Conservation (phyloP, 2,113 vertebrate species). For the Vombatus ursinus region DNA sequence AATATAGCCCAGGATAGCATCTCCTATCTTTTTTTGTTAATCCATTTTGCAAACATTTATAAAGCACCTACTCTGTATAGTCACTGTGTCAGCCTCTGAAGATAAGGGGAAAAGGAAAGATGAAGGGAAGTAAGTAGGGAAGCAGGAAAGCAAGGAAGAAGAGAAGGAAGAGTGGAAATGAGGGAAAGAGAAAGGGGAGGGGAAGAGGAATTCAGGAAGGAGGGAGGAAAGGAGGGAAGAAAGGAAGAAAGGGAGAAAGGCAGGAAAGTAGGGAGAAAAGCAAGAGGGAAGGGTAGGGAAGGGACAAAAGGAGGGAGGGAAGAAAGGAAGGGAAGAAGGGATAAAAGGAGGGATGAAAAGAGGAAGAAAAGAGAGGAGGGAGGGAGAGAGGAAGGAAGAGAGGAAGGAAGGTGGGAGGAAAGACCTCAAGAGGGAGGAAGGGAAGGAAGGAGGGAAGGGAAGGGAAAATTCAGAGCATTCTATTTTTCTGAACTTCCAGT, state of each 20-base stretch:
- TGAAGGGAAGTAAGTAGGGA: no score
- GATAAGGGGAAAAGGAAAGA: not conserved
- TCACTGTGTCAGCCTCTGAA: not conserved
- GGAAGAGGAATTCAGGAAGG: no score
- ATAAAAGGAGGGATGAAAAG: fast-evolving
- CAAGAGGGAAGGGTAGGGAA: not conserved
- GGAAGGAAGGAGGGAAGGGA: not conserved
- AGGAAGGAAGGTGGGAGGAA: not conserved
- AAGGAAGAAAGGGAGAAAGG: no score
- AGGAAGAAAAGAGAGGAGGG: not conserved
- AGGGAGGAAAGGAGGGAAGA: no score
- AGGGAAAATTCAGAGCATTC: not conserved
- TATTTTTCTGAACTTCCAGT: not conserved
- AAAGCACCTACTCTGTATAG: not conserved
- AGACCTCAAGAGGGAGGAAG: not conserved
- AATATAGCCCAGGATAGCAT: not conserved
- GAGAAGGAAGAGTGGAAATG: no score
- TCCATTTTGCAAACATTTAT: not conserved
- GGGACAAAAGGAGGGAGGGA: no score
- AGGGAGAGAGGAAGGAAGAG: not conserved
- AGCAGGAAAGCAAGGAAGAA: no score
- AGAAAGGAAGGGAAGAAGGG: no score
- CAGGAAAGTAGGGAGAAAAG: no score
- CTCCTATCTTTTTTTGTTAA: not conserved
- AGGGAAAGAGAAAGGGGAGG: no score